These are phyloP conservation scores for Callionymus lyra DNA, from an alignment of 2,113 vertebrate genomes.

Conservation along the genomic window DNA sequence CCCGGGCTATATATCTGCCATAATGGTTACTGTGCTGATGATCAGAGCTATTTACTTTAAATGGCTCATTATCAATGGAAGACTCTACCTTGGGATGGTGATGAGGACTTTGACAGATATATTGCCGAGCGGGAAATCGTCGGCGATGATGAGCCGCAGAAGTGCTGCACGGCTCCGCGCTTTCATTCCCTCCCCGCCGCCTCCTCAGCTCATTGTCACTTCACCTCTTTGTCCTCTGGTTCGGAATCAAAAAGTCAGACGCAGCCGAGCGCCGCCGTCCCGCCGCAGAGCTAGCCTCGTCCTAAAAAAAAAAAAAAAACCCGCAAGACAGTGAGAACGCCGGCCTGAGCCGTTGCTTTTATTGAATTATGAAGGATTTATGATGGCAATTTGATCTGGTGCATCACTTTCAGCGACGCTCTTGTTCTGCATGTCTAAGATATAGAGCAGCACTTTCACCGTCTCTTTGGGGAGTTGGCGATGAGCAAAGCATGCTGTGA, in stretches of 20 bases:
- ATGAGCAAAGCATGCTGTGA: slow-evolving; percentile 45
- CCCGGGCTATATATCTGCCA: slow-evolving; percentile 48
- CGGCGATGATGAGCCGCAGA: slow-evolving; percentile 56
- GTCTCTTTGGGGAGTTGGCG: slow-evolving; percentile 53
- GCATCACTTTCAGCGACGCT: slow-evolving; percentile 46
- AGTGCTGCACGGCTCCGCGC: slow-evolving; percentile 43
- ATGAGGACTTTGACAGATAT: slow-evolving; percentile 60
- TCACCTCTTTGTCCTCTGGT: slow-evolving; percentile 61
- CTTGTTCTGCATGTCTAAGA: slow-evolving; percentile 59
- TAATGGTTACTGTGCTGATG: slow-evolving; percentile 59
- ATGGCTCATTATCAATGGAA: slow-evolving; percentile 60
- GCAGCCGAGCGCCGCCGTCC: slow-evolving; percentile 56
- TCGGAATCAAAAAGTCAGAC: slow-evolving; percentile 60
- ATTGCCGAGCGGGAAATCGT: slow-evolving; percentile 47
- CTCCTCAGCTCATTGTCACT: slow-evolving; percentile 49
- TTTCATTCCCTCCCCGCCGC: slow-evolving; percentile 43
- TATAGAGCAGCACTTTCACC: slow-evolving; percentile 47
- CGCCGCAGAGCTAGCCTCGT: slow-evolving; percentile 16
- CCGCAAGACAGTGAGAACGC: slow-evolving; percentile 36
- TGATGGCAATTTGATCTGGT: slow-evolving; percentile 54
- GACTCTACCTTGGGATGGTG: slow-evolving; percentile 54
- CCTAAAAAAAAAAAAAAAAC: slow-evolving; percentile 32
- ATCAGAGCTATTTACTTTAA: slow-evolving; percentile 65
- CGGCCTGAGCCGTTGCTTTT: slow-evolving; percentile 36
- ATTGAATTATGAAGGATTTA: slow-evolving; percentile 59